Evolutionary conservation across 1,140 invertebrate species (phyloP).

Genomic region (Drosophila repletoides): DNA sequence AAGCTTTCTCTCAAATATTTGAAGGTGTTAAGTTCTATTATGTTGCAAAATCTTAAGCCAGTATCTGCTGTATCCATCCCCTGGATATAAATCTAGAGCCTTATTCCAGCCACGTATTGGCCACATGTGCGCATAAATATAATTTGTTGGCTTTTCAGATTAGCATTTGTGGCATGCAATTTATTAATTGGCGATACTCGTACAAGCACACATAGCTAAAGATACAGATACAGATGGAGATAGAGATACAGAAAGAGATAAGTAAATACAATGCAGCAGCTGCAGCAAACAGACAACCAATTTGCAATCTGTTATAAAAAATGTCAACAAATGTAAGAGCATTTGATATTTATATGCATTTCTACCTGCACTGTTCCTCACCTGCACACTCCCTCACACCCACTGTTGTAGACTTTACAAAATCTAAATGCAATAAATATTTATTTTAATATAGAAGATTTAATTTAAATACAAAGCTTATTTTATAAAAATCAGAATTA

Average conservation of each 20-base stretch:
- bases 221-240: constrained; percentile 1
- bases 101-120: constrained; percentile 2
- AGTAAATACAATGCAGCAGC: constrained; percentile 47
- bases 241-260: not conserved
- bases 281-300: constrained; percentile 58
- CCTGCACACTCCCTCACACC: not conserved
- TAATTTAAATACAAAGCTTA: too few species aligned
- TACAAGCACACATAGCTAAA: too few species aligned
- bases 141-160: constrained; percentile 13
- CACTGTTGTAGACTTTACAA: too few species aligned
- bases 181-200: constrained; percentile 51
- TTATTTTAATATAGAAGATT: too few species aligned
- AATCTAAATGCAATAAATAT: too few species aligned
- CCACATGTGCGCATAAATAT: constrained; percentile 22
- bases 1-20: too few species aligned
- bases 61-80: too few species aligned
- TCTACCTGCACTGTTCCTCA: constrained; percentile 35
- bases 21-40: too few species aligned
- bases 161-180: constrained; percentile 26
- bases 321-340: constrained; percentile 53
- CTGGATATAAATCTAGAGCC: constrained; percentile 20
- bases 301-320: constrained; percentile 76
- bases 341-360: constrained; percentile 65
- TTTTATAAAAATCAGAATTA: too few species aligned
- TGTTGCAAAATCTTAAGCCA: too few species aligned